Conservation (phyloP, 2,888 invertebrate species). For the Troilus luridus region DNA sequence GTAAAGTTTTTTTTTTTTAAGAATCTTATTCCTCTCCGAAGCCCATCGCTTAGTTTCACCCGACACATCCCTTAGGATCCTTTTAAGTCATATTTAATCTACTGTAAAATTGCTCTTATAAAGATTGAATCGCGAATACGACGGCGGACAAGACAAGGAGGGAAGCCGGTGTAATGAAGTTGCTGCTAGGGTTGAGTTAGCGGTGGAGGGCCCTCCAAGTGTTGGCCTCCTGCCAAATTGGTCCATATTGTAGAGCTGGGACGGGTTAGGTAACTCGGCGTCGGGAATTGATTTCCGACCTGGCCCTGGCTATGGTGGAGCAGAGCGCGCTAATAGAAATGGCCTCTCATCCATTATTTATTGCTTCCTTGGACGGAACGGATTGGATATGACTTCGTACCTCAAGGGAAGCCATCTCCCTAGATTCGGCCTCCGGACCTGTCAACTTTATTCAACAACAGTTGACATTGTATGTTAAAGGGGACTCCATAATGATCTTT, state of each 20-base stretch:
- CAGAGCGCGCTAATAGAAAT: constrained; percentile 28
- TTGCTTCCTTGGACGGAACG: constrained; percentile 1
- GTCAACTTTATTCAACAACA: neutral
- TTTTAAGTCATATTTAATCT: neutral
- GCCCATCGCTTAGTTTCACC: neutral
- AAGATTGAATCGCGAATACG: neutral
- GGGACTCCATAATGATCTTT: too few relatives aligned
- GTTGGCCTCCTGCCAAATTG: constrained; percentile 34
- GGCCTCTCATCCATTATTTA: constrained; percentile 38
- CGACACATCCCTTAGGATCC: neutral
- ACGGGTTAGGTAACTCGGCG: constrained; percentile 27
- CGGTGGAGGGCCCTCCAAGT: constrained; percentile 11
- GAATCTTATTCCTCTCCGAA: too few relatives aligned
- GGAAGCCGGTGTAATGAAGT: constrained; percentile 45
- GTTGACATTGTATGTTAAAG: too few relatives aligned
- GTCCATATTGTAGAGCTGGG: constrained; percentile 23
- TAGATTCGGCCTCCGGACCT: neutral
- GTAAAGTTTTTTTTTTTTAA: too few relatives aligned
- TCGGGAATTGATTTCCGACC: constrained; percentile 29
- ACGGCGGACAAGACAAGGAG: constrained; percentile 23
- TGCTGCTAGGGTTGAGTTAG: neutral
- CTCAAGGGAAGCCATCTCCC: neutral
- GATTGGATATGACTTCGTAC: neutral
- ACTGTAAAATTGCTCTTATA: constrained; percentile 1
- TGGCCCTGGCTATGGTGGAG: constrained; percentile 17